Base-by-base conservation (phyloP, 2,113 vertebrate genomes). In the Platichthys flesus region DNA sequence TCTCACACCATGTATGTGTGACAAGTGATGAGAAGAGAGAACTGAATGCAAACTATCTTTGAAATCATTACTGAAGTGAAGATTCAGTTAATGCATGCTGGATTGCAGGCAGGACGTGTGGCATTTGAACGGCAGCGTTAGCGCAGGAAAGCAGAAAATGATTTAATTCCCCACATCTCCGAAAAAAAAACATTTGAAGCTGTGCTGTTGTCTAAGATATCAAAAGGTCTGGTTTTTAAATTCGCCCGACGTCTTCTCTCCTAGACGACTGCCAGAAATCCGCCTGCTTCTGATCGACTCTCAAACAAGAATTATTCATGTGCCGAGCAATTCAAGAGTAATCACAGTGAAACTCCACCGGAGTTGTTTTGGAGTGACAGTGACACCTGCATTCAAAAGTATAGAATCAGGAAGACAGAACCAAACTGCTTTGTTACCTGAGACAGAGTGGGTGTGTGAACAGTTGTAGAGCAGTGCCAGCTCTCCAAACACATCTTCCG, bases 381-480 rank as follows among this genome's bases (percentile, higher is more conserved):
- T 21, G 15, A 75, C 52, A 37, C 55, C 20, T 62, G 20, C 0
- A 45, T 45, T 13, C 57, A 82, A 40, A 52, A 45, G 58, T n/a
- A 12, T 4, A 56, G 52, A 76, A 65, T 5, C 40, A 23, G 49
- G 15, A 24, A 23, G 26, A 14, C 15, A 18, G 20, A 15, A 63
- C 13, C 37, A 24, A 24, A 20, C 47, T 2, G 20, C 42, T 56
- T 68, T 54, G 23, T 51, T 89, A 95, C 95, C 94, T 93, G 92
- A 91, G 76, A 95, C 87, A 14, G 94, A 94, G 75, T 81, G 88
- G 18, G 79, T 82, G 81, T 93, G 87, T 40, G 78, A 90, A 82
- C 91, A 93, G 78, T 86, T 89, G 85, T 94, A 94, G 74, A 95
- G 87, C 55, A 95, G 88, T 9, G 92, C 90, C 75, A 94, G 76